Conservation (phyloP, 2,113 vertebrate genomes). For the Etheostoma cragini region DNA sequence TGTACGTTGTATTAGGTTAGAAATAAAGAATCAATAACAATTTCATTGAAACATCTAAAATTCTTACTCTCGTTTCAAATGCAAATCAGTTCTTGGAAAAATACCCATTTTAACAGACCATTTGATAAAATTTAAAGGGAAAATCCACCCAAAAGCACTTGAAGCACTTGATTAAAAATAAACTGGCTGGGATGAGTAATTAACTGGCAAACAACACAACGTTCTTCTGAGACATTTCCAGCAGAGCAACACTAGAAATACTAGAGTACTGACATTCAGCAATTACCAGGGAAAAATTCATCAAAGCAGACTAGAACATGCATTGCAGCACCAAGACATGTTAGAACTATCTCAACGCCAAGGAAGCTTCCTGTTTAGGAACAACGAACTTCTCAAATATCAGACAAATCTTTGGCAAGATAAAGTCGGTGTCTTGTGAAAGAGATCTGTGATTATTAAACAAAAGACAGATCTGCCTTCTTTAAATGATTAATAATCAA, state of each 20-base stretch:
- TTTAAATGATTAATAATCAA: background rate
- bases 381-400: no score
- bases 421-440: no score
- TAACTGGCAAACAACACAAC: slow-evolving; percentile 47
- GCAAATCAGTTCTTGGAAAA: slow-evolving; percentile 51
- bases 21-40: slow-evolving; percentile 26
- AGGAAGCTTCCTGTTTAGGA: background rate
- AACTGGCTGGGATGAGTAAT: slow-evolving; percentile 37
- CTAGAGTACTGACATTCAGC: slow-evolving; percentile 15
- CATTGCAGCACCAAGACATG: background rate
- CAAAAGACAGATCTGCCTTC: background rate
- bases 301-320: background rate
- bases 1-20: background rate
- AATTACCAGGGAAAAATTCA: slow-evolving; percentile 31
- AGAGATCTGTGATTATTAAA: no score
- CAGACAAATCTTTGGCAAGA: background rate
- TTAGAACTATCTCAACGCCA: background rate
- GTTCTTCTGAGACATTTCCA: slow-evolving; percentile 44
- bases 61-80: slow-evolving; percentile 32
- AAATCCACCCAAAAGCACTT: slow-evolving; percentile 28
- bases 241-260: slow-evolving; percentile 17
- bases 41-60: background rate
- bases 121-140: slow-evolving; percentile 39
- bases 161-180: slow-evolving; percentile 26
- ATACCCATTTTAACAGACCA: slow-evolving; percentile 27